Base-by-base conservation (phyloP, 2,888 invertebrate species). In the Taphrorychus bicolor region DNA sequence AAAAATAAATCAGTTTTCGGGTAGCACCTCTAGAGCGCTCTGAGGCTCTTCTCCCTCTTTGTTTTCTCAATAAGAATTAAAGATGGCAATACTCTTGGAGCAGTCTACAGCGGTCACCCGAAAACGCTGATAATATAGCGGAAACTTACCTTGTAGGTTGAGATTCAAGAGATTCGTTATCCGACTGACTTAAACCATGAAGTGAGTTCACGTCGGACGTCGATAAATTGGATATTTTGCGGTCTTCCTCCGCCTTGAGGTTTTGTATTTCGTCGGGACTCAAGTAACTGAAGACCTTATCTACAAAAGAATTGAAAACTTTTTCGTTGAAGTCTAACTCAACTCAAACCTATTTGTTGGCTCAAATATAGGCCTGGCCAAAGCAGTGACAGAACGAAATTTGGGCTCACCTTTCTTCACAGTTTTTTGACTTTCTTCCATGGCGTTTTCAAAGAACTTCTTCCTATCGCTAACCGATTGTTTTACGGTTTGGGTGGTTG, bases 361-460 rank as follows among this genome's bases (percentile, higher is more conserved):
- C 32, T 32, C 11, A 32, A 32, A 32, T 11, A 7, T 32, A 32
- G 32, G 11, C 11, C 11, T 7, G 32, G 32, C 32, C 32, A n/a
- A n/a, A n/a, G n/a, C n/a, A n/a, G n/a, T n/a, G n/a, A n/a, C n/a
- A n/a, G n/a, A 52, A 21, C 52, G 21, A n/a, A 51, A 51, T n/a
- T 11, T 45, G 17, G 14, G 14, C 45, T 45, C 24, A 93, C 94
- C 93, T 86, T 92, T 88, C 84, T 93, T 94, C 75, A 91, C 88
- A 71, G 93, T 91, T 83, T 93, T 92, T 75, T 92, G 90, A 82
- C 92, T 92, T 82, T 95, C 94, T 84, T 95, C 94, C 90, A 97
- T 95, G 70, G 97, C 97, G 80, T 92, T 91, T 85, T 98, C 97
- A 83, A 98, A 98, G 84, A 96, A 94, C 80, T 91, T 93, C 84